Conservation (phyloP, 2,113 vertebrate species). For the Ahaetulla prasina region DNA sequence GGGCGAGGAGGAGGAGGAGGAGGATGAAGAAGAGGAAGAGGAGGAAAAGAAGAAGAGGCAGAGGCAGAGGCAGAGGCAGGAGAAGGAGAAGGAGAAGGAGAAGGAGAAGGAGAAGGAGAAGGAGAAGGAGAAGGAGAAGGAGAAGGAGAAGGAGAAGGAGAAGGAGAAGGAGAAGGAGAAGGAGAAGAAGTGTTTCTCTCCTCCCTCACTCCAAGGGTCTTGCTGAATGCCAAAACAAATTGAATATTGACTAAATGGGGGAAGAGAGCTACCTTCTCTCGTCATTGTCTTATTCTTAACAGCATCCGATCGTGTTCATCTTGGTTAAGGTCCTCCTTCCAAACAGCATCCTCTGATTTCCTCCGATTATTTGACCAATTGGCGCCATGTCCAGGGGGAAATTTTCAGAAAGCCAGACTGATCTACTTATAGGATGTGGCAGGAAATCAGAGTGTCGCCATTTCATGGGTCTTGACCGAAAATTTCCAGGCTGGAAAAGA, state of each 20-base stretch:
- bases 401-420: neutral
- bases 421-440: neutral
- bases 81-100: too few relatives aligned
- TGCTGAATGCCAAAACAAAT: neutral
- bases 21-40: rapidly evolving
- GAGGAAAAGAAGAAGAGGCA: too few relatives aligned
- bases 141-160: too few relatives aligned
- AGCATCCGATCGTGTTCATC: neutral
- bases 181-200: neutral
- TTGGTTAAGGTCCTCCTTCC: neutral
- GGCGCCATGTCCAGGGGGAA: neutral
- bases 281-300: neutral
- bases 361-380: neutral
- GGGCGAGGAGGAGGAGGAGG: too few relatives aligned
- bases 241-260: neutral
- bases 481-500: neutral
- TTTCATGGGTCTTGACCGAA: neutral
- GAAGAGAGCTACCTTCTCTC: too few relatives aligned
- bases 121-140: too few relatives aligned
- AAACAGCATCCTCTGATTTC: neutral
- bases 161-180: too few relatives aligned
- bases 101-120: too few relatives aligned
- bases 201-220: neutral
- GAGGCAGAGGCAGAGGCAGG: too few relatives aligned
- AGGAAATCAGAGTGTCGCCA: neutral